phyloP scores from a whole-genome alignment of 2,113 vertebrate genomes.

The Alaudala cheleensis region DNA sequence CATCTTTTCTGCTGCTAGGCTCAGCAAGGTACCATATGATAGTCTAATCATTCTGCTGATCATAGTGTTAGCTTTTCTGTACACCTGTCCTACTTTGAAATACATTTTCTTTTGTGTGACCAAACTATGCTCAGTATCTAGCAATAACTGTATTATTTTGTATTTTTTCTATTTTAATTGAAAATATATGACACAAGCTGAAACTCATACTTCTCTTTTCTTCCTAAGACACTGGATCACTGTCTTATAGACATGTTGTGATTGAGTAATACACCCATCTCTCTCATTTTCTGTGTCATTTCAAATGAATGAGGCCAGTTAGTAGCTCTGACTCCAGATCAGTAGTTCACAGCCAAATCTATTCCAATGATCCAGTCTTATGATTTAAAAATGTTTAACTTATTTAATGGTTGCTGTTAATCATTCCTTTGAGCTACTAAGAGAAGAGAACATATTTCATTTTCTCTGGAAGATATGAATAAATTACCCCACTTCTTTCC shows the following conservation, averaged over 20 bases:
- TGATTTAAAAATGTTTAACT: slow-evolving; percentile 40
- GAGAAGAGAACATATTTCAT: slow-evolving; percentile 33
- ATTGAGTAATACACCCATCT: background rate
- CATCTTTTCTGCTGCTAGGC: background rate
- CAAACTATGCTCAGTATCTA: background rate
- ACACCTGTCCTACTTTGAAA: background rate
- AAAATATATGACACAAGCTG: background rate
- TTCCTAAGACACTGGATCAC: background rate
- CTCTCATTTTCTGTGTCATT: background rate
- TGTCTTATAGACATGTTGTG: background rate
- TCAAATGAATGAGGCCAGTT: slow-evolving; percentile 25
- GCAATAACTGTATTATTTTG: background rate
- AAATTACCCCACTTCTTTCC: background rate
- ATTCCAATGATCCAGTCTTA: background rate
- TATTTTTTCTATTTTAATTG: background rate
- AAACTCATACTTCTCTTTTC: background rate
- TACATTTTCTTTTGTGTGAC: background rate
- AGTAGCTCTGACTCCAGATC: slow-evolving; percentile 11
- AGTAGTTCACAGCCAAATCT: background rate
- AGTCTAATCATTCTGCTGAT: background rate
- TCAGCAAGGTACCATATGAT: background rate
- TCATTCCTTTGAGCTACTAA: background rate
- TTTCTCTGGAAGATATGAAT: background rate
- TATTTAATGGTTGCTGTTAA: slow-evolving; percentile 40
- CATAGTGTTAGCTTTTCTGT: background rate